These are phyloP conservation scores for Crambe crambe DNA, from an alignment of 37 sponge, comb jelly and placozoan genomes.

Conservation along the genomic window DNA sequence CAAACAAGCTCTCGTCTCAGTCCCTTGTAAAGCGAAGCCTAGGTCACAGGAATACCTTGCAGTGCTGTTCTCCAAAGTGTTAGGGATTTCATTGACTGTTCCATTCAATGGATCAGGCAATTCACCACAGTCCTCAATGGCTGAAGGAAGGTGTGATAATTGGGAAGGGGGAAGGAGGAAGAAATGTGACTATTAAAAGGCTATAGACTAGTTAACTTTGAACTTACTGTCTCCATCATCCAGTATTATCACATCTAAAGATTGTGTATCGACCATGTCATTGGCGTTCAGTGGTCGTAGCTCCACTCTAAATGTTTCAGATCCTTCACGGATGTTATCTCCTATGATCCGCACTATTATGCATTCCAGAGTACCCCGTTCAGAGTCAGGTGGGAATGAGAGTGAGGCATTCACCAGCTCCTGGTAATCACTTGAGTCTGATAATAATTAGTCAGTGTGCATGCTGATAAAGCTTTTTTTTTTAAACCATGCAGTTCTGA, in stretches of 20 bases:
- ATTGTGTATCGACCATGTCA: background rate
- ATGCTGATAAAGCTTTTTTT: no score
- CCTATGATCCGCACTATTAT: background rate
- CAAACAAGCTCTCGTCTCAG: background rate
- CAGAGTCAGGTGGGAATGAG: background rate
- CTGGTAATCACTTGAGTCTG: background rate
- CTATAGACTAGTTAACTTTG: no score
- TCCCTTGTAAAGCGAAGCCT: background rate
- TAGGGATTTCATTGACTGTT: background rate
- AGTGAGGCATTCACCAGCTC: background rate
- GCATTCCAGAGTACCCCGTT: background rate
- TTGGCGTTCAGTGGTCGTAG: background rate
- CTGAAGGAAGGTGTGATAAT: background rate
- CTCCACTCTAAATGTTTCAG: background rate
- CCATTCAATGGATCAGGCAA: background rate
- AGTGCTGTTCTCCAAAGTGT: background rate
- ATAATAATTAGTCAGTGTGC: no score
- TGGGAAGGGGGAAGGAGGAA: background rate
- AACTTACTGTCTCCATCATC: background rate
- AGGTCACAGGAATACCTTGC: background rate
- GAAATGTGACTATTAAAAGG: no score
- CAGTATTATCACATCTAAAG: no score
- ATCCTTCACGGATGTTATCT: background rate
- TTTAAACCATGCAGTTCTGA: no score
- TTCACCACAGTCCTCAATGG: background rate